Base-by-base conservation (phyloP, 2,888 invertebrate genomes). In the Metellina segmentata region DNA sequence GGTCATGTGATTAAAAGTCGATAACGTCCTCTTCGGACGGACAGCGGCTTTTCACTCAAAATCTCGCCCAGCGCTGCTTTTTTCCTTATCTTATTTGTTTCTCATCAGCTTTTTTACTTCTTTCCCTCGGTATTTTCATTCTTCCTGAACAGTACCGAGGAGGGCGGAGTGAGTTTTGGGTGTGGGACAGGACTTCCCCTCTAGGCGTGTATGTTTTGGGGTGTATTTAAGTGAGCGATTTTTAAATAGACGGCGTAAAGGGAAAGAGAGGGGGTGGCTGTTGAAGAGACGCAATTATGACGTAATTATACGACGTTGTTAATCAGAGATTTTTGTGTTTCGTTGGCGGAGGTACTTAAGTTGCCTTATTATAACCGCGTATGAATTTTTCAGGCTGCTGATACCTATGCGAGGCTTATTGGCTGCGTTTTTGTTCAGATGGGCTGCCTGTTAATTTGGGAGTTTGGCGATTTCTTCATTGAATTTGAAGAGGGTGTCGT, bases 1-100 rank as follows among this genome's bases (percentile, higher is more conserved):
- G 71, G 77, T 81, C 90, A 91, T 79, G 90, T 85, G 90, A 91
- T 91, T 91, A 91, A 91, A 86, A 86, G 87, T 91, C 91, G 82
- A 91, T 91, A 75, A 75, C 75, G 70, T 48, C 61, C 61, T 70
- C 20, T 34, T 72, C 79, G 71, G n/a, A 16, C 53, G 71, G 48
- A n/a, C 77, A 13, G 78, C 52, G 52, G 51, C 71, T 71, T 86
- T 71, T 72, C 34, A 69, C 79, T 79, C 19, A 83, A 20, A 48
- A 75, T 19, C 19, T 61, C 71, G 53, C 75, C 13, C 61, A 9
- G 8, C 8, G 8, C 51, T 34, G 8, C 48, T 75, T 75, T 75
- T 85, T 34, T 34, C 13, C 7, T 75, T 85, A 52, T 85, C 34
- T 20, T 61, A 16, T 81, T 61, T 61, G 8, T 20, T 71, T 71